Base-by-base conservation (phyloP, 2,797 vertebrate genomes). In the Hipposideros larvatus region DNA sequence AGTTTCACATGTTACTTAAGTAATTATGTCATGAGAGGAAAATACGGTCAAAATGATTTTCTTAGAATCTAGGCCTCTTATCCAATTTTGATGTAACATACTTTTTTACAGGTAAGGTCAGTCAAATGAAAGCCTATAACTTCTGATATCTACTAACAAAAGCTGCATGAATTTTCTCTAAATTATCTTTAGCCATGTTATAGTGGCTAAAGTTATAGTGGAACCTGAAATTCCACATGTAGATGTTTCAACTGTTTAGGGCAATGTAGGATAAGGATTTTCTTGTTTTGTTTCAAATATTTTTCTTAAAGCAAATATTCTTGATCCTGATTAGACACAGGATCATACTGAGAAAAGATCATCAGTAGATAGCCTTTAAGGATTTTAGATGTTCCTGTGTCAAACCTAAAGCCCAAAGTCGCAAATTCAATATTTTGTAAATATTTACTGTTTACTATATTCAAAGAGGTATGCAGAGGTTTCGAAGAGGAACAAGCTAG, bases 211-310 rank as follows among this genome's bases (percentile, higher is more conserved):
- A 34, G 34, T 34, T 34, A 34, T 34, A 34, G 34, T 34, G 34
- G 51, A 94, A 94, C 7, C 9, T 70, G 63, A 89, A 89, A 61
- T 65, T 94, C 79, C 26, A 53, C 61, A 85, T 13, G 16, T 22
- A 55, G 7, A 16, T 37, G 74, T 86, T 94, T 78, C 34, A 74
- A 31, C 18, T 75, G 7, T 46, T 83, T 53, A 53, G 41, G 13
- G 2, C 10, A 74, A 55, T 68, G 43, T 92, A 37, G 22, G 48
- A 55, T 21, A 66, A 59, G 19, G 0, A 7, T 4, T 74, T 70
- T 71, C 82, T 77, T 88, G 26, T 53, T 85, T 92, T 61, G 31
- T 80, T 87, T 96, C 43, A 28, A 90, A 13, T 61, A 80, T 80
- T n/a, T 15, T 87, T 75, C 80, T 68, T 89, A 71, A 19, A 96